Evolutionary conservation across 2,113 vertebrate genomes (phyloP).

Genomic region (Seriola aureovittata): DNA sequence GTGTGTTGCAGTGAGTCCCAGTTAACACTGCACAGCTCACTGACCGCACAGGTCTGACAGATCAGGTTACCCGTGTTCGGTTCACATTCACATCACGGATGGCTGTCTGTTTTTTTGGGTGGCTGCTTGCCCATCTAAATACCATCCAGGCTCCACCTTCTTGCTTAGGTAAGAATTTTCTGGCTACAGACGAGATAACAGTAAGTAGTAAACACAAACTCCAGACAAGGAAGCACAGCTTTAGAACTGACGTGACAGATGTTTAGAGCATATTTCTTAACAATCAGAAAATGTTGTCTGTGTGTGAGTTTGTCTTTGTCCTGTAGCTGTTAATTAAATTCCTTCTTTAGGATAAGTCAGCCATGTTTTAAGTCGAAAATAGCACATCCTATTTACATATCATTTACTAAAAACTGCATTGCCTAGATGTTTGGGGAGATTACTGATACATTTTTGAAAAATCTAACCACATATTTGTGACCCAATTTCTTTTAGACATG

Average conservation of each 20-base stretch:
- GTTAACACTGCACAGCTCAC: background rate
- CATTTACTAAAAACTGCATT: too few relatives aligned
- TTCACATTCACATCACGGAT: constrained; percentile 2
- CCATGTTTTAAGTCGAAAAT: too few relatives aligned
- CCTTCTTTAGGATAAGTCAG: too few relatives aligned
- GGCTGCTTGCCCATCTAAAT: background rate
- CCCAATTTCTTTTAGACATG: too few relatives aligned
- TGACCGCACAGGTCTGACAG: constrained; percentile 14
- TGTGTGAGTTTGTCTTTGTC: background rate
- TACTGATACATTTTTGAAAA: too few relatives aligned
- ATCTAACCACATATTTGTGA: too few relatives aligned
- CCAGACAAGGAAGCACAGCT: background rate
- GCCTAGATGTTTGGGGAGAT: too few relatives aligned
- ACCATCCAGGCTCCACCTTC: constrained; percentile 1
- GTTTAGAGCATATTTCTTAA: background rate
- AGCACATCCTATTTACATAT: too few relatives aligned
- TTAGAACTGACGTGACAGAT: background rate
- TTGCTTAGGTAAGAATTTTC: background rate
- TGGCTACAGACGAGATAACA: background rate
- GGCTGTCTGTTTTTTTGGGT: background rate
- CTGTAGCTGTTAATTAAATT: too few relatives aligned
- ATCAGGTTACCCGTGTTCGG: constrained; percentile 4
- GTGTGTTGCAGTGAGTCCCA: background rate
- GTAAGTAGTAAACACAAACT: background rate
- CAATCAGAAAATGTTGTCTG: background rate